A percentile compares a stretch with the other conserved stretches of the same genome.
phyloP scores from a whole-genome alignment of 1,140 invertebrate genomes.

The Bradysia coprophila region DNA sequence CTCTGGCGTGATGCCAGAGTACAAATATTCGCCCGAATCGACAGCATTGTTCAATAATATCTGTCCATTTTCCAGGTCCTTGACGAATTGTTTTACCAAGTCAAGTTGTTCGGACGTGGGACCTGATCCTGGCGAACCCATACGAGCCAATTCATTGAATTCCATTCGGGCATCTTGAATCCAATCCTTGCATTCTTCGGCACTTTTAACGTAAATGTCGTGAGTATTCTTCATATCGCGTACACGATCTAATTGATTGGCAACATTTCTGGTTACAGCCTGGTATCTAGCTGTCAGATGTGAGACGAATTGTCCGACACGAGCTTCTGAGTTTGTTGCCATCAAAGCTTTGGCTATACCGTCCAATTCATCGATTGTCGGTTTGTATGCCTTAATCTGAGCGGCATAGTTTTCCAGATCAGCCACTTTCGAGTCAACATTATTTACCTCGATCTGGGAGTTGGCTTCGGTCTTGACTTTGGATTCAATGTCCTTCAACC shows the following conservation, averaged over 20 bases:
- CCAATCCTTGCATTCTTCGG: conserved; percentile 60
- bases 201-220: conserved; percentile 41
- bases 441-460: conserved; percentile 43
- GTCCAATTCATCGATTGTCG: conserved; percentile 44
- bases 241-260: conserved; percentile 45
- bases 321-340: conserved; percentile 57
- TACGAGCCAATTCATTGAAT: conserved; percentile 20
- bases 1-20: conserved; percentile 68
- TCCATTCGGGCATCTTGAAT: conserved; percentile 44
- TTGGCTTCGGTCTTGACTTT: conserved; percentile 54
- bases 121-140: conserved; percentile 21
- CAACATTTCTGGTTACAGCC: conserved; percentile 49
- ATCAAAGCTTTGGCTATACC: conserved; percentile 50
- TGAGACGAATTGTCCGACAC: conserved; percentile 58
- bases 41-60: conserved; percentile 57
- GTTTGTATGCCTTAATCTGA: conserved; percentile 39
- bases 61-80: conserved; percentile 61
- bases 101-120: conserved; percentile 20
- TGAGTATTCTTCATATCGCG: conserved; percentile 44
- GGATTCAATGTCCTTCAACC: conserved; percentile 76
- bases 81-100: conserved; percentile 31
- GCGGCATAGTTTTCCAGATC: conserved; percentile 42
- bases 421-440: conserved; percentile 50
- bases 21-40: conserved; percentile 71
- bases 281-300: conserved; percentile 61